These are phyloP conservation scores for Menura novaehollandiae DNA, from an alignment of 2,113 vertebrate genomes.

Conservation along the genomic window DNA sequence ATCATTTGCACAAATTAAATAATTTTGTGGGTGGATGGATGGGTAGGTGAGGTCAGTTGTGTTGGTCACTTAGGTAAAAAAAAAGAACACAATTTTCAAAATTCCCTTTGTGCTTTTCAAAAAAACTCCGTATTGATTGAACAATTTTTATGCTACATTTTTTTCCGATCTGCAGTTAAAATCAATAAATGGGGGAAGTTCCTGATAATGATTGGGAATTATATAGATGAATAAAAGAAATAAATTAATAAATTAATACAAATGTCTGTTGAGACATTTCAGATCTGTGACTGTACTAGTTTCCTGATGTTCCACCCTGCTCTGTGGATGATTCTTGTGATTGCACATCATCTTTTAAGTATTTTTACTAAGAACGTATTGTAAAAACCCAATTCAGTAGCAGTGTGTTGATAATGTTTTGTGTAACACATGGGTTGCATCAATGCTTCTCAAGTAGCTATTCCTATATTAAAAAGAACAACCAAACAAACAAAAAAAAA, in stretches of 20 bases:
- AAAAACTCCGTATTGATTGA: neutral
- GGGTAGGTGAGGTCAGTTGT: neutral
- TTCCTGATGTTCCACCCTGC: neutral
- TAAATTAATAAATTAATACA: neutral
- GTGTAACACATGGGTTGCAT: neutral
- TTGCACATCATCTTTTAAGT: neutral
- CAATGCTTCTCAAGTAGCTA: neutral
- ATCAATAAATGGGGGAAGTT: neutral
- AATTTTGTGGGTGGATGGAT: neutral
- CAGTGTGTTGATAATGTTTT: neutral
- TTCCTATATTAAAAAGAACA: neutral
- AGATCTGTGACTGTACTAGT: neutral
- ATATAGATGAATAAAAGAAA: neutral
- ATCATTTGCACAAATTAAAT: neutral
- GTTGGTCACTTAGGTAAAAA: neutral
- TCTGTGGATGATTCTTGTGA: neutral
- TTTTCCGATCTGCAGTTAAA: neutral
- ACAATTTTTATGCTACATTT: neutral
- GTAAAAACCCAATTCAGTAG: neutral
- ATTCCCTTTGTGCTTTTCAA: neutral
- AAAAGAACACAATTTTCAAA: neutral
- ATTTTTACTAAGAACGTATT: neutral
- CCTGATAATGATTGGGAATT: neutral
- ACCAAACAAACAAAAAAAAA: neutral
- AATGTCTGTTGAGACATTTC: neutral